These are phyloP conservation scores for Poecilia wingei DNA, from an alignment of 2,797 vertebrate genomes.

Conservation along the genomic window DNA sequence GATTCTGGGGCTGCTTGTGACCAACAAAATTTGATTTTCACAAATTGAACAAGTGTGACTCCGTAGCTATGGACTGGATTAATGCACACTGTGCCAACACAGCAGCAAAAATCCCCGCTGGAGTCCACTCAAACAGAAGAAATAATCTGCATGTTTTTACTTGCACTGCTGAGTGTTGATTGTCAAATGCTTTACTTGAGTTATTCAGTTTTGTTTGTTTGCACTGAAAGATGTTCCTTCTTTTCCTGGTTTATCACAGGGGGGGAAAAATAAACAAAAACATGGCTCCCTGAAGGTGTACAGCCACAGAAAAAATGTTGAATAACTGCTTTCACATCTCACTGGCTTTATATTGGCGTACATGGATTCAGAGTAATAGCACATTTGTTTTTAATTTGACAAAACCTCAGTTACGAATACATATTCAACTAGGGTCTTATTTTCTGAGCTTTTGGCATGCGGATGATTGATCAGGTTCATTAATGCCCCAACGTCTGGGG, in stretches of 20 bases:
- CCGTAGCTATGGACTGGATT: conserved; percentile 65
- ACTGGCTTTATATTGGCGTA: conserved; percentile 7
- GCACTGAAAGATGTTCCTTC: conserved; percentile 55
- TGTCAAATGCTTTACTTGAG: conserved; percentile 71
- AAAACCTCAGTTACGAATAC: conserved; percentile 5
- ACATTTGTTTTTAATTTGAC: conserved; percentile 15
- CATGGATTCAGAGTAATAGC: conserved; percentile 19
- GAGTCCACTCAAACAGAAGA: conserved; percentile 75
- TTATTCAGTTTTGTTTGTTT: conserved; percentile 72
- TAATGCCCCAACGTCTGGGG: conserved; percentile 14
- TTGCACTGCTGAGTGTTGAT: conserved; percentile 68
- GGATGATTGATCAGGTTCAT: conserved; percentile 35
- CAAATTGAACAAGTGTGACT: conserved; percentile 65
- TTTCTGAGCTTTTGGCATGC: conserved; percentile 16
- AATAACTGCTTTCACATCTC: conserved; percentile 25
- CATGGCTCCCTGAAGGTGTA: conserved; percentile 49
- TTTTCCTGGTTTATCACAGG: conserved; percentile 58
- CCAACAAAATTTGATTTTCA: conserved; percentile 69
- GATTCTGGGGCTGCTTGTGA: conserved; percentile 31
- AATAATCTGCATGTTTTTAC: conserved; percentile 78
- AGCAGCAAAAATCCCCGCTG: conserved; percentile 69
- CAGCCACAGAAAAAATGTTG: conserved; percentile 23
- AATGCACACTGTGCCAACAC: conserved; percentile 58
- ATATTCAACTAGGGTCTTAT: conserved; percentile 20
- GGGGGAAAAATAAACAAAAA: conserved; percentile 50